Base-by-base conservation (phyloP, 2,797 vertebrate genomes). In the Esox masquinongy region DNA sequence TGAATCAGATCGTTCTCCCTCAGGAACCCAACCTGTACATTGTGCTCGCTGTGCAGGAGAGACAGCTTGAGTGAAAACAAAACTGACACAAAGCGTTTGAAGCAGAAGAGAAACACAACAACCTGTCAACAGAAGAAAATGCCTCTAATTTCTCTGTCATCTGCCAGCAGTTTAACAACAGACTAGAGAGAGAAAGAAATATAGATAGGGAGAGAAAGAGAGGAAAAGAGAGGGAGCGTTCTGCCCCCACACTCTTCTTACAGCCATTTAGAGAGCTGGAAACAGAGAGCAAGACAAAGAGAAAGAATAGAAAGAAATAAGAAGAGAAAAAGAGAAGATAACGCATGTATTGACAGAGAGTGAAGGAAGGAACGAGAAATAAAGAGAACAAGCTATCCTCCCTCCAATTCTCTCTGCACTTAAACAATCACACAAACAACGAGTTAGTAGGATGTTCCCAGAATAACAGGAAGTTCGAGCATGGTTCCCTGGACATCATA, bases 81-180 rank as follows among this genome's bases (percentile, higher is more conserved):
- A 47, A 92, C 92, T 93, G 93, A 92, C 93, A 92, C 88, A 90
- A 93, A 93, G 85, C 90, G 92, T 94, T 93, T 92, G 92, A 93
- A 94, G 92, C 92, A 92, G 92, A 51, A 71, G 69, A 77, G 22
- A 36, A 63, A 89, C 87, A 92, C 91, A 93, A 93, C 93, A 94
- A 93, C 93, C 92, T 94, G 93, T 94, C 94, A 94, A 83, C 88
- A 93, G 86, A 3, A 85, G 79, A 92, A 93, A 66, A 93, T 93
- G 93, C 89, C 92, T 94, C 93, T 94, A 93, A 94, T 95, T 94
- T 94, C 93, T 94, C 92, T 94, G 94, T 94, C 94, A 94, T 94
- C 92, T 94, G 93, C 91, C 94, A 93, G 93, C 88, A 92, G 90
- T 93, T 94, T 92, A 94, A 93, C 92, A 92, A 94, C 93, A 94